These are phyloP conservation scores for Phaenicophaeus curvirostris DNA, from an alignment of 2,797 vertebrate genomes.

Conservation along the genomic window DNA sequence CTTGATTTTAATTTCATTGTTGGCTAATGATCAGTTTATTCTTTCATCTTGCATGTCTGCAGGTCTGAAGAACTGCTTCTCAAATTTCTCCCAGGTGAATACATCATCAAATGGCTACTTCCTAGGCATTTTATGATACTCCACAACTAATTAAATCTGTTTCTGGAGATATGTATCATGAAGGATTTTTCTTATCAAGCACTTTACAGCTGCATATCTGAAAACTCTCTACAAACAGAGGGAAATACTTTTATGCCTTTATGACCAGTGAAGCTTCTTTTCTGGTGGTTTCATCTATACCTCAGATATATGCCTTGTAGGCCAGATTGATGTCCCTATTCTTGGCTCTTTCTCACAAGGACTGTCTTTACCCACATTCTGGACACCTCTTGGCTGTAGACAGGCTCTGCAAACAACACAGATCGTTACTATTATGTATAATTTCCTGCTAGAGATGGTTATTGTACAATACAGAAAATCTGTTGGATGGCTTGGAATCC, in stretches of 20 bases:
- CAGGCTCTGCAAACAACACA: neutral
- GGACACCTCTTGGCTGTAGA: neutral
- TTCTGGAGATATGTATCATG: conserved; percentile 24
- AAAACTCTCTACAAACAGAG: conserved; percentile 1
- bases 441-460: neutral
- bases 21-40: conserved; percentile 57
- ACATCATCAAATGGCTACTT: conserved; percentile 31
- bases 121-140: conserved; percentile 27
- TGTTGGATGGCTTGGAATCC: neutral
- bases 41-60: conserved; percentile 30
- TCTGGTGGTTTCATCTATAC: neutral
- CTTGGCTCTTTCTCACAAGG: neutral
- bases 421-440: neutral
- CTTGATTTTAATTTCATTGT: conserved; percentile 65
- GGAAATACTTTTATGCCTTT: neutral
- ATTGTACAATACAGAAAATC: neutral
- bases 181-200: conserved; percentile 23
- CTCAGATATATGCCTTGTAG: neutral
- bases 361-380: neutral
- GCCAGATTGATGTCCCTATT: neutral
- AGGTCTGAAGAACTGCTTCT: conserved; percentile 10
- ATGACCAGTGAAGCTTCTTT: neutral
- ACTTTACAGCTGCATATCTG: neutral
- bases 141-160: conserved; percentile 30
- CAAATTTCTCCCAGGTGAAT: conserved; percentile 42